Evolutionary conservation across 1,140 invertebrate species (phyloP), one percentile per base, ranked within the genome.

Genomic region (Eurosta solidaginis): DNA sequence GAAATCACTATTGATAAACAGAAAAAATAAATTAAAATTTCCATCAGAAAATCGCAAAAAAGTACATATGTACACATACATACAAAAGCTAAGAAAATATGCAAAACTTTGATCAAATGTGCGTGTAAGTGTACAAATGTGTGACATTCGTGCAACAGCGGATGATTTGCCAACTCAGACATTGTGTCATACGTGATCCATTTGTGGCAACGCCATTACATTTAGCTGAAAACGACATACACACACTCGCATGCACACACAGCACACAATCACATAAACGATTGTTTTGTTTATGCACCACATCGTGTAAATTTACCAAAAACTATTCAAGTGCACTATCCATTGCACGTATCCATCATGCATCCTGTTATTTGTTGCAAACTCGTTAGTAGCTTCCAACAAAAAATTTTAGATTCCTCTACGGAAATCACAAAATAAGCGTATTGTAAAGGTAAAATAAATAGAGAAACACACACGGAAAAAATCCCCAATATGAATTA

Each of bases 161-260:
- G 59, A 68, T 68, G 59, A 68, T 68, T 33, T 68, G n/a, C 59
- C 59, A 68, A 68, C 59, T 68, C 59, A 68, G 59, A 68, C 59
- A 29, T 40, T 33, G 59, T 68, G 59, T 68, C 59, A 68, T 17
- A 20, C 33, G 5, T 68, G 59, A 68, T 68, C 59, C 59, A 68
- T 68, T 68, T 68, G n/a, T 68, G 59, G 27, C 59, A 68, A 2
- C 59, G 33, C 59, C 59, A 40, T 59, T 40, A 27, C 36, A 42
- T 68, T 40, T n/a, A 20, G 1, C n/a, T 68, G 59, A 68, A 29
- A 22, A 9, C n/a, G 17, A 68, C 36, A 40, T 40, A 36, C 29
- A 17, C 20, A 5, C 17, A 20, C 59, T 12, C 27, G 12, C 27
- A 33, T 22, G 20, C 9, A 40, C 59, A 68, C 1, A 68, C 33